Base-by-base conservation (phyloP, 1,140 invertebrate genomes). In the Arion vulgaris region DNA sequence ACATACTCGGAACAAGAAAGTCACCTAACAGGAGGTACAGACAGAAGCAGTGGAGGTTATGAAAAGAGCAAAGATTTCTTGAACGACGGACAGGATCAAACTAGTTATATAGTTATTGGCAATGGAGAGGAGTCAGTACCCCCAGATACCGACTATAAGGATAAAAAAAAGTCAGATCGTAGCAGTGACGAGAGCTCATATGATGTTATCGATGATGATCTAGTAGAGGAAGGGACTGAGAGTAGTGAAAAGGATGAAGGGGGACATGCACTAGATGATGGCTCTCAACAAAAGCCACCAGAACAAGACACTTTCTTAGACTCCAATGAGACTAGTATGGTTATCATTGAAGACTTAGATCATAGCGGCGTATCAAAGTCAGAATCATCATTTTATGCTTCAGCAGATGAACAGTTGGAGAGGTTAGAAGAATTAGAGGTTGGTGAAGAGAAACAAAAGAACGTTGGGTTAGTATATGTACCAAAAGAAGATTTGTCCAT, bases 131-230 rank as follows among this genome's bases (percentile, higher is more conserved):
- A 66, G 34, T 34, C 17, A 26, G 57, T 68, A 51, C 74, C 74
- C 26, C 26, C 39, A 32, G 57, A 79, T 45, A 68, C 39, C 68
- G 45, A 26, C 7, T 17, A 77, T 7, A 9, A 38, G 32, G 32
- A 57, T 15, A 2, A 11, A 5, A 81, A 66, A 74, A 81, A 81
- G 39, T 81, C 80, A 34, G 80, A 81, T 28, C n/a, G 71, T n/a
- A 81, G 80, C 51, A 81, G 80, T 39, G 80, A 81, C 49, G 80
- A 81, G 36, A 81, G 80, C 34, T 81, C 80, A 2, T 81, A 81
- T 74, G 80, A 81, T 74, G 80, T 81, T 39, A 62, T 81, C 36
- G 80, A 81, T 28, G 45, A 75, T 75, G 41, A 75, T 1, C 41
- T 75, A 23, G 80, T 13, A n/a, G 80, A 81, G 15, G 71, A 36